Evolutionary conservation across 2,888 invertebrate species (phyloP).

Genomic region (Lucinisca nassula): DNA sequence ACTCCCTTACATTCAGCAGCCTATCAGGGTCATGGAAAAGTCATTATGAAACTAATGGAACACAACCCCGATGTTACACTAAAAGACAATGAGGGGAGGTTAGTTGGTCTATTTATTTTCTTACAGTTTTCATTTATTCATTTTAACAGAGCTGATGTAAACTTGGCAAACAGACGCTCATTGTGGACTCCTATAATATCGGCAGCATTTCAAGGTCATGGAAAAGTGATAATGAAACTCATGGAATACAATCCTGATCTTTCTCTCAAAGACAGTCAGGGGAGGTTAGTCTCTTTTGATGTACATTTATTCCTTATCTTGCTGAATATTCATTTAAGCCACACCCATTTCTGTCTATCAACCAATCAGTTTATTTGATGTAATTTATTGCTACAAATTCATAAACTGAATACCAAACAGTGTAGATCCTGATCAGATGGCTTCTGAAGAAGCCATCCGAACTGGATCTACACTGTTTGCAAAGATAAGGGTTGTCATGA

Average conservation of each 20-base stretch:
- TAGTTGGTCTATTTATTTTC: neutral
- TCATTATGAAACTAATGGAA: constrained; percentile 85
- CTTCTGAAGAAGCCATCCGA: too few relatives aligned
- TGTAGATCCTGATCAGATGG: too few relatives aligned
- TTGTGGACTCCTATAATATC: constrained; percentile 86
- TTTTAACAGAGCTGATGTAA: constrained; percentile 82
- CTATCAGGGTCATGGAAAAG: constrained; percentile 86
- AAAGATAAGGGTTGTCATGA: too few relatives aligned
- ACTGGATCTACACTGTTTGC: too few relatives aligned
- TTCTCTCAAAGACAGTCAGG: constrained; percentile 74
- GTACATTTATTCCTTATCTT: neutral
- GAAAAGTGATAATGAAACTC: neutral
- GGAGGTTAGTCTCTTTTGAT: neutral
- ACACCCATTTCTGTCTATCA: too few relatives aligned
- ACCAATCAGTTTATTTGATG: too few relatives aligned
- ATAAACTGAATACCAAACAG: too few relatives aligned
- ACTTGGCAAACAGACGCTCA: constrained; percentile 83
- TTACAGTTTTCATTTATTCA: neutral
- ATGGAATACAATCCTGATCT: constrained; percentile 79
- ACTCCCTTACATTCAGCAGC: constrained; percentile 86
- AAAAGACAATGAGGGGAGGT: constrained; percentile 84
- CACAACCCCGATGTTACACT: constrained; percentile 79
- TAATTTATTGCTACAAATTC: too few relatives aligned
- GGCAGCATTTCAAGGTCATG: constrained; percentile 72
- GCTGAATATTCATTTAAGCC: neutral